These are phyloP conservation scores for rabbit (Oryctolagus cuniculus) DNA, from an alignment of 2,113 vertebrate genomes.

Conservation along the genomic window DNA sequence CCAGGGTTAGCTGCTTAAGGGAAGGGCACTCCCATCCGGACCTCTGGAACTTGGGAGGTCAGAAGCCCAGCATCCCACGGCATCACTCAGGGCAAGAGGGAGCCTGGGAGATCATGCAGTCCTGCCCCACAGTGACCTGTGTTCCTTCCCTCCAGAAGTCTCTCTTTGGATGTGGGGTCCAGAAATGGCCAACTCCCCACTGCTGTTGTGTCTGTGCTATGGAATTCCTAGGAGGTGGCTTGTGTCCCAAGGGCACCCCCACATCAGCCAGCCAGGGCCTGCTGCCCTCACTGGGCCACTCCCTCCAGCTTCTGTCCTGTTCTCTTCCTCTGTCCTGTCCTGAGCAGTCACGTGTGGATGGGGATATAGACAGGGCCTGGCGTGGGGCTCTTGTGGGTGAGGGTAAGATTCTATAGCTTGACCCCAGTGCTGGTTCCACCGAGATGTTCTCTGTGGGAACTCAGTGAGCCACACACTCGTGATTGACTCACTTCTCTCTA, in stretches of 20 bases:
- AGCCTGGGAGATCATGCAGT: neutral
- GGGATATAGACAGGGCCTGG: neutral
- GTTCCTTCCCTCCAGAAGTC: neutral
- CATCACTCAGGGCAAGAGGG: neutral
- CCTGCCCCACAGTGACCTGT: neutral
- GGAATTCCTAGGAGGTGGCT: too few species aligned
- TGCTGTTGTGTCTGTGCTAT: neutral
- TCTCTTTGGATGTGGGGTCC: neutral
- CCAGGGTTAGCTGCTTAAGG: neutral
- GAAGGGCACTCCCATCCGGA: neutral
- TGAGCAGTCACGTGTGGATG: neutral
- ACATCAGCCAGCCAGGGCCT: rapidly evolving
- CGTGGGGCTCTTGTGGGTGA: neutral
- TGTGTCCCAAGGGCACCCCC: neutral
- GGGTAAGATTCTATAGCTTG: neutral
- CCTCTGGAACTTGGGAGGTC: neutral
- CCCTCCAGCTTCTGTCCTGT: neutral
- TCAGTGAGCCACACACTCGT: neutral
- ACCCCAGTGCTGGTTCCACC: neutral
- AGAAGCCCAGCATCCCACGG: neutral
- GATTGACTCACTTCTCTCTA: neutral
- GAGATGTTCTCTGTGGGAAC: neutral
- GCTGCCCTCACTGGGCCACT: neutral
- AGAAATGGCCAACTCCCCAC: neutral
- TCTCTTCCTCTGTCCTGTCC: too few species aligned